A percentile compares a stretch with the other conserved stretches of the same genome.
These are phyloP conservation scores for Phalloptychus januarius DNA, from an alignment of 2,797 vertebrate species.

Conservation along the genomic window DNA sequence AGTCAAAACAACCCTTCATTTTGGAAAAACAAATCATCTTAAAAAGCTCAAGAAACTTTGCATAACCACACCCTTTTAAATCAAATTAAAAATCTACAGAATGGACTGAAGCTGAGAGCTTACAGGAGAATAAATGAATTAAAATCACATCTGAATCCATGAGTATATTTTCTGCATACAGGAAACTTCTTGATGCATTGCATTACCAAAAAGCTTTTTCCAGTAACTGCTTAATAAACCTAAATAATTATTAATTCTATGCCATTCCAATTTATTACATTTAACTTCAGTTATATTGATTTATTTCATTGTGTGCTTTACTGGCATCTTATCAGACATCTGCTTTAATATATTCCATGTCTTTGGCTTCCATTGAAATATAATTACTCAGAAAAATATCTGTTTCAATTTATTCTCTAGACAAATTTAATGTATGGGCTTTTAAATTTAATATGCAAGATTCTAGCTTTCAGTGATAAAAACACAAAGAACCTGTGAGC, in stretches of 20 bases:
- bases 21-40: not conserved
- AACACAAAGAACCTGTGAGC: not conserved
- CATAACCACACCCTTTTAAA: not conserved
- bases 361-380: not conserved
- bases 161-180: not conserved
- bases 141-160: not conserved
- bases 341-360: not conserved
- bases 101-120: not conserved
- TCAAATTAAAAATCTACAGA: not conserved
- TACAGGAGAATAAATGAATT: not conserved
- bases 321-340: not conserved
- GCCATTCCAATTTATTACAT: not conserved
- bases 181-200: not conserved
- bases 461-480: constrained; percentile 1
- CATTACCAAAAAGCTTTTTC: not conserved
- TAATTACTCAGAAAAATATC: not conserved
- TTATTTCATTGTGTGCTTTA: not conserved
- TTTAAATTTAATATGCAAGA: not conserved
- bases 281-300: not conserved
- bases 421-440: not conserved
- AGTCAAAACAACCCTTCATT: not conserved
- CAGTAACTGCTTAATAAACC: not conserved
- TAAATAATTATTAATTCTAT: not conserved
- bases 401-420: not conserved
- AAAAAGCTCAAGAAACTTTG: not conserved